Evolutionary conservation across 2,797 vertebrate genomes (phyloP).

Genomic region (Clarias laeviceps): DNA sequence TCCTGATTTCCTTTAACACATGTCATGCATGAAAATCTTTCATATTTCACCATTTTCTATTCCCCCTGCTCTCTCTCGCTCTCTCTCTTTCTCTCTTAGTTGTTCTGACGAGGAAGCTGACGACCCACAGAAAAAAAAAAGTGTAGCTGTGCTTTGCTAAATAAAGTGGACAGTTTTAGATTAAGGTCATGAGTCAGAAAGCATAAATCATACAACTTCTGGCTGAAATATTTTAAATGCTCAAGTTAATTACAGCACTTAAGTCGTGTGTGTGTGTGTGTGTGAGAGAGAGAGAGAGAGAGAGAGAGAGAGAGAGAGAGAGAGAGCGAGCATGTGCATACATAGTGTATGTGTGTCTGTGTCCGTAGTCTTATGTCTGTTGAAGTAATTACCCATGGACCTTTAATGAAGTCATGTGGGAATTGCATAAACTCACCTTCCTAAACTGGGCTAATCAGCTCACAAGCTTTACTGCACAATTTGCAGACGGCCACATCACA

Average conservation of each 20-base stretch:
- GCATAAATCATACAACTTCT: conserved; percentile 52
- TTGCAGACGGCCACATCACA: not conserved
- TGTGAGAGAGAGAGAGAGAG: no score
- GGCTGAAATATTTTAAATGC: conserved; percentile 42
- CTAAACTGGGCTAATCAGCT: conserved; percentile 54
- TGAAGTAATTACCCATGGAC: conserved; percentile 57
- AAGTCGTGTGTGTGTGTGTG: conserved; percentile 16
- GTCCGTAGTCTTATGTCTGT: conserved; percentile 46
- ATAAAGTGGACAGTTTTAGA: conserved; percentile 46
- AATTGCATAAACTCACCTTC: conserved; percentile 52
- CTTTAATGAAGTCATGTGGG: conserved; percentile 57
- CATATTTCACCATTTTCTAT: not conserved
- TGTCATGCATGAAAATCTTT: conserved; percentile 27
- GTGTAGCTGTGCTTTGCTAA: conserved; percentile 32
- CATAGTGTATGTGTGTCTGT: conserved; percentile 17
- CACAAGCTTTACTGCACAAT: conserved; percentile 42
- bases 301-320: no score
- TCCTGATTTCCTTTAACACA: conserved; percentile 36
- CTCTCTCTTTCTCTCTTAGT: not conserved
- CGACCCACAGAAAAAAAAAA: not conserved
- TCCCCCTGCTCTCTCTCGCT: not conserved
- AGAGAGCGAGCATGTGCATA: no score
- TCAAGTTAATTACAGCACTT: conserved; percentile 47
- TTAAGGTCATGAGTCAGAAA: conserved; percentile 53
- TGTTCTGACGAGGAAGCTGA: conserved; percentile 8